Conservation (phyloP, 2,797 vertebrate species). For the Phrynocephalus guinanensis region DNA sequence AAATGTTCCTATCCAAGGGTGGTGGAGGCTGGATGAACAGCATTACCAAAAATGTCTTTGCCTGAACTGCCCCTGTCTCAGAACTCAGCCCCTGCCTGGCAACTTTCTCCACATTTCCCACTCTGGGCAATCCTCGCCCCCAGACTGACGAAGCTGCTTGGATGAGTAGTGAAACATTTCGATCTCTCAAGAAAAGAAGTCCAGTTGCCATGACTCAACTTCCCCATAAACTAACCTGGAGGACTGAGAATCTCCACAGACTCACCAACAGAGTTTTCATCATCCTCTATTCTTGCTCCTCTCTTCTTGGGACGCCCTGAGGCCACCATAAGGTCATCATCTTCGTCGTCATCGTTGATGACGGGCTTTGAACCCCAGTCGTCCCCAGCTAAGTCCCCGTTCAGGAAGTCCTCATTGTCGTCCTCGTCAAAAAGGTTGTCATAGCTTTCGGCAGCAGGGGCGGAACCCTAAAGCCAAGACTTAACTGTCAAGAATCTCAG, state of each 20-base stretch:
- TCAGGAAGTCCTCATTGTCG: conserved; percentile 78
- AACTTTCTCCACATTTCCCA: neutral
- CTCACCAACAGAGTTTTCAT: conserved; percentile 91
- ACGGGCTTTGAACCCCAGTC: conserved; percentile 79
- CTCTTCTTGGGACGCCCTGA: conserved; percentile 80
- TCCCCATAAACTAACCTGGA: no score
- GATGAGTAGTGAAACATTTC: no score
- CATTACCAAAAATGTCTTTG: neutral
- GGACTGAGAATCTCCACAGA: no score
- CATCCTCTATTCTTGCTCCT: conserved; percentile 84
- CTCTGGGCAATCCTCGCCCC: conserved; percentile 25
- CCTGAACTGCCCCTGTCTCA: neutral
- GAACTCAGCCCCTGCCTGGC: neutral
- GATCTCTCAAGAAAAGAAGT: no score
- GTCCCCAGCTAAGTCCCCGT: conserved; percentile 79
- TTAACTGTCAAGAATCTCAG: neutral
- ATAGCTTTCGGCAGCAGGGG: conserved; percentile 77
- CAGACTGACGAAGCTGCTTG: no score
- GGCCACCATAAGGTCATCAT: conserved; percentile 79
- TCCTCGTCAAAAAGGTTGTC: conserved; percentile 91
- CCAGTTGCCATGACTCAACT: no score
- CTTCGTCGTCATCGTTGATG: conserved; percentile 77
- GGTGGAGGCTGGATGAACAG: neutral
- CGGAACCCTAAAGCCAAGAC: conserved; percentile 64
- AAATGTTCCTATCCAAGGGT: neutral